Evolutionary conservation across 2,888 invertebrate genomes (phyloP).

Genomic region (Tyria jacobaeae): DNA sequence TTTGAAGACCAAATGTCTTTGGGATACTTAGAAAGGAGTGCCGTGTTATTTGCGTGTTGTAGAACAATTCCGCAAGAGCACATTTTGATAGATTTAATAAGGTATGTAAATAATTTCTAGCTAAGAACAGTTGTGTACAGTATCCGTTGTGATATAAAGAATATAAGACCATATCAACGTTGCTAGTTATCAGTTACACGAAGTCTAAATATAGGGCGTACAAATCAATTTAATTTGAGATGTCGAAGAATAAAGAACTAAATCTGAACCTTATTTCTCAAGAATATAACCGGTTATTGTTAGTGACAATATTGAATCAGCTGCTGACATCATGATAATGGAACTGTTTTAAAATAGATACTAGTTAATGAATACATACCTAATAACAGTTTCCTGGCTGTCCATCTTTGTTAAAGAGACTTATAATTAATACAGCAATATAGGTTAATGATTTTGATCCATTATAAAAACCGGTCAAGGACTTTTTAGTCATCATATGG

Average conservation of each 20-base stretch:
- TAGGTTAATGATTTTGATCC: constrained; percentile 8
- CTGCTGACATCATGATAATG: constrained; percentile 50
- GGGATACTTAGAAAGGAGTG: constrained; percentile 26
- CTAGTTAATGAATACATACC: constrained; percentile 39
- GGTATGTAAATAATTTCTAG: constrained; percentile 28
- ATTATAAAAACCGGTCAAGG: background rate
- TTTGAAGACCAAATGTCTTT: constrained; percentile 22
- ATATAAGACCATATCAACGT: constrained; percentile 10
- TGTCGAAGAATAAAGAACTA: constrained; percentile 22
- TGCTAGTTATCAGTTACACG: constrained; percentile 23
- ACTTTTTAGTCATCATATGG: background rate
- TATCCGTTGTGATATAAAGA: background rate
- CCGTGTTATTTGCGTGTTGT: constrained; percentile 34
- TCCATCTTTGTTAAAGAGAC: constrained; percentile 40
- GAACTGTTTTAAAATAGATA: constrained; percentile 38
- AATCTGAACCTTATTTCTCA: constrained; percentile 32
- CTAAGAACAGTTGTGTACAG: constrained; percentile 13
- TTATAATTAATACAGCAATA: constrained; percentile 14
- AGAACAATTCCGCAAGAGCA: constrained; percentile 38
- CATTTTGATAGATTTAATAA: constrained; percentile 33
- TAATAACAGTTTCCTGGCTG: constrained; percentile 21
- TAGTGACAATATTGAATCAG: constrained; percentile 37
- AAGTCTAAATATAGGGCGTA: constrained; percentile 42
- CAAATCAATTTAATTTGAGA: constrained; percentile 42
- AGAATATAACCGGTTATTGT: constrained; percentile 29